Base-by-base conservation (phyloP, 1,140 invertebrate genomes). In the Sminthurinus signatus region DNA sequence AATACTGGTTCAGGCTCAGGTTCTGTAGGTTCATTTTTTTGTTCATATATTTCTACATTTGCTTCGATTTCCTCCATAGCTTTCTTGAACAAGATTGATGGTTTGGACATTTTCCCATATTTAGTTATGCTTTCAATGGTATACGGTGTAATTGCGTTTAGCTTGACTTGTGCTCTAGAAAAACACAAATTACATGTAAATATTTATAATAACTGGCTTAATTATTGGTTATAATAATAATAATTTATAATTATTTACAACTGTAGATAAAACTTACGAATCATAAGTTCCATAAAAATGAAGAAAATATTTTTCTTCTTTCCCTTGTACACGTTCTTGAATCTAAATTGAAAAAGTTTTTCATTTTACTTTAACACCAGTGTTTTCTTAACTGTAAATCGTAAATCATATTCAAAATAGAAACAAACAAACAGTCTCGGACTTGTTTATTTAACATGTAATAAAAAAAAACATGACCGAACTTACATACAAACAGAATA, bases 251-350 rank as follows among this genome's bases (percentile, higher is more conserved):
- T 36, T 15, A 36, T 8, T 5, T 36, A 5, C 32, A 8, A 8
- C 32, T 36, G n/a, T n/a, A n/a, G n/a, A n/a, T n/a, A n/a, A n/a
- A n/a, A 23, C 54, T 56, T 42, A 56, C 54, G 54, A 56, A 21
- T 56, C 54, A 42, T 56, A 31, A 4, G 54, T 39, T 36, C 54
- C 54, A 56, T 39, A 56, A 27, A 56, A 56, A 31, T n/a, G 12
- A 10, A 56, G 10, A n/a, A 23, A 36, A 42, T 56, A 56, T 56
- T 56, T 56, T 21, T 56, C 54, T 39, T 56, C 54, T 21, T 42
- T 56, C 4, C 31, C 54, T 36, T 27, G 8, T 27, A 39, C 29
- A 4, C 54, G 29, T 39, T 56, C 36, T 36, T n/a, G 2, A 42
- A 56, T 31, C 54, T 56, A 23, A 56, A 15, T 31, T n/a, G n/a